Evolutionary conservation across 2,888 invertebrate species (phyloP), one percentile per base, ranked within the genome.

Genomic region (Sinentomon sp.): DNA sequence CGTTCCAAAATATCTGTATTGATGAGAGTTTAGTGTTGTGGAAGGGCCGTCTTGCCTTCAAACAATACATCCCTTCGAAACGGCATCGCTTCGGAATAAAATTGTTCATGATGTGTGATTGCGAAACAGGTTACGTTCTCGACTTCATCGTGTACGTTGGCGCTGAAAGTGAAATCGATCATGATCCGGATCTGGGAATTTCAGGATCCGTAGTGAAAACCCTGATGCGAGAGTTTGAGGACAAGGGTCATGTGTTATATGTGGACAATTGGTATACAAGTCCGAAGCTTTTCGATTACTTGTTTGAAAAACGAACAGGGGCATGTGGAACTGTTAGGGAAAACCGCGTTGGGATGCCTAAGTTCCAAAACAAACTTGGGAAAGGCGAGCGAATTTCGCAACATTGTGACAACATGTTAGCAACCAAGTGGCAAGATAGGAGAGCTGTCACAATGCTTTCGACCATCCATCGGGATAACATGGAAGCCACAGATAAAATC

Each of bases 31-130:
- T 42, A 1, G 6, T 41, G 9, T 20, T 20, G 6, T 41, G 26
- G 24, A 35, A 40, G 18, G 42, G 42, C 1, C 31, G 38, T 7
- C 25, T 42, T 2, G 21, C 23, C 6, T 36, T 40, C 25, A 33
- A 31, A 23, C 40, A 41, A 28, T 42, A 40, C 22, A 38, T 36
- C 10, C 39, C 40, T 4, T 27, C 14, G 10, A 42, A 42, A 25
- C 21, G 40, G 10, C 17, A 31, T 2, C 19, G 40, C 21, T 41
- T 37, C 32, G 41, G 39, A 14, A 31, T 42, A 3, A 40, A 41
- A 29, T 30, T 36, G 5, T 41, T 38, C 27, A 13, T 31, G 1
- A n/a, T 42, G 1, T 21, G 20, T 7, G 41, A 41, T 26, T 28
- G 23, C 14, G 9, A 12, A 5, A 30, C 34, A 16, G 28, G 29